A percentile compares a stretch with the other conserved stretches of the same genome.
phyloP scores from a whole-genome alignment of 2,113 vertebrate species.

The Okapia johnstoni region DNA sequence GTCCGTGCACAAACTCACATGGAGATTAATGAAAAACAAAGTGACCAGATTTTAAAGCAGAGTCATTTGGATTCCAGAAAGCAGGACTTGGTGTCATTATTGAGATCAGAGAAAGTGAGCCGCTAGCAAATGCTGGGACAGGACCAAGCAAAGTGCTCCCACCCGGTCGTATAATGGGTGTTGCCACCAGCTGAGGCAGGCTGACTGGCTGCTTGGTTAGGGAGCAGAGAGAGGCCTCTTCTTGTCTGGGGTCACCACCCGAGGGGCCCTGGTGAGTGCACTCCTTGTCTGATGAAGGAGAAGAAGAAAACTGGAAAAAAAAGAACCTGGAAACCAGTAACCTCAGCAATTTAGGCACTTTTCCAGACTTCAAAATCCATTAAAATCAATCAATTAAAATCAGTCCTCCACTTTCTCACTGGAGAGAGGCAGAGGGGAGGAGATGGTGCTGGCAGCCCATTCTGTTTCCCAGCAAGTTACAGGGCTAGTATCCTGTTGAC shows the following conservation, averaged over 20 bases:
- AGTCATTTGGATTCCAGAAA: constrained; percentile 75
- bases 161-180: constrained; percentile 70
- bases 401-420: constrained; percentile 36
- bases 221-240: not conserved
- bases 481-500: constrained; percentile 44
- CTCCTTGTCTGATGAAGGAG: constrained; percentile 54
- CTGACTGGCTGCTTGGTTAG: not conserved
- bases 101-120: constrained; percentile 73
- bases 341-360: constrained; percentile 69
- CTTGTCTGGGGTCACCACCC: constrained; percentile 29
- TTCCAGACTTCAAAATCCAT: constrained; percentile 73
- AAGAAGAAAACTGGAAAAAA: constrained; percentile 71
- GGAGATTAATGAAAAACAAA: constrained; percentile 45
- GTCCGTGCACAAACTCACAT: constrained; percentile 53
- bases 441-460: not conserved
- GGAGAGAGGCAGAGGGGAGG: constrained; percentile 12
- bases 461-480: constrained; percentile 51
- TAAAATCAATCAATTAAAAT: constrained; percentile 68
- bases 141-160: not conserved
- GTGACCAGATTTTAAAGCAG: constrained; percentile 71
- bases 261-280: constrained; percentile 43
- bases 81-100: constrained; percentile 11
- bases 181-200: constrained; percentile 58
- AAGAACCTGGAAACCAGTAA: constrained; percentile 69
- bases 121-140: constrained; percentile 64